Evolutionary conservation across 2,113 vertebrate genomes (phyloP), one percentile per base, ranked within the genome.

Genomic region (Lycaon pictus): DNA sequence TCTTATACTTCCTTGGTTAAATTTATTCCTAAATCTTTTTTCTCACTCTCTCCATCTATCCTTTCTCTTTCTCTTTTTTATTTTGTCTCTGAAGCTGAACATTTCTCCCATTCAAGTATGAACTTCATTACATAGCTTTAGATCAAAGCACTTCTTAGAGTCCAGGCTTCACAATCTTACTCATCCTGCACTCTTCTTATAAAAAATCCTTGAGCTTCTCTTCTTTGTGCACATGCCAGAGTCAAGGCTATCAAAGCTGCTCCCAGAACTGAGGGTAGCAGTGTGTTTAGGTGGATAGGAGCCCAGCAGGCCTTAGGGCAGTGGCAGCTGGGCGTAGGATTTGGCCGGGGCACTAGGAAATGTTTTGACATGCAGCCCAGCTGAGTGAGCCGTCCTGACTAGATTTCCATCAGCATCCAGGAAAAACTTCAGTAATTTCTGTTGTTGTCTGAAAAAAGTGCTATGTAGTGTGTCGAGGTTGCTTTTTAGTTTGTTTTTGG

Each of bases 351-450:
- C 53, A 69, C 27, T 6, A 69, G 29, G 32, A 82, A 84, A 56
- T 8, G 25, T 43, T 23, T 71, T 65, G 62, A 53, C 27, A 48
- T 80, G 6, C 4, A 27, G 43, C 43, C 2, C 12, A 22, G 69
- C 22, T 35, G 1, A 79, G 23, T 20, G 3, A n/a, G 65, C 43
- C 1, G 0, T 20, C n/a, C 8, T 56, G 32, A 67, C 8, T 58
- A 32, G 53, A 6, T 63, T 19, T 56, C 62, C 29, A 1, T 17
- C 7, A 13, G 67, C 69, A 58, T 15, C 81, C 23, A 48, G 35
- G 29, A 72, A 53, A 69, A 62, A 5, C 60, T 25, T 48, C 29
- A 55, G 15, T 32, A 62, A 35, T 88, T 56, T 87, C 67, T 56
- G 0, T 16, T 69, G 65, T 65, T 89, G 7, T 89, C 65, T 32